Evolutionary conservation across 92 coral and sea anemone species (phyloP), one percentile per base, ranked within the genome.

Genomic region (Siderastrea siderea): DNA sequence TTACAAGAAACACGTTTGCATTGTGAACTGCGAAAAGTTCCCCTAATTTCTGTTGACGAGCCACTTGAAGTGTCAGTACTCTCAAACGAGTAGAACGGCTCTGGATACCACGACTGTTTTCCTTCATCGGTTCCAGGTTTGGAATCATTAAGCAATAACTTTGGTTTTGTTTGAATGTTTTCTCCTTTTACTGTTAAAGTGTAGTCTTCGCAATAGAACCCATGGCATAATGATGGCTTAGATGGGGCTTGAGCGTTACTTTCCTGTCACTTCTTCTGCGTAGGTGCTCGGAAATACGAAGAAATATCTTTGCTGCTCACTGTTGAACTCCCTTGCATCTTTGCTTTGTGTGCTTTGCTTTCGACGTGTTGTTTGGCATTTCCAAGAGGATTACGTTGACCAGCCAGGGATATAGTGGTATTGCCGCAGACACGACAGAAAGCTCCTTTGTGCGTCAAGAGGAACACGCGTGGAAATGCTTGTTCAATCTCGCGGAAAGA

Each of bases 61-160:
- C 53, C 68, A 54, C 71, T 72, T 8, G 79, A 57, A 71, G 50
- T 47, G 79, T 71, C 80, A 83, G 67, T 81, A 8, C 17, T 79
- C 48, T 8, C 26, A 72, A 78, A 65, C 19, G 46, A 15, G 79
- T 69, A 74, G 81, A 49, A 46, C 12, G 82, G 88, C 74, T 90
- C 90, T 52, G 87, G 90, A 85, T 84, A 85, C 93, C 93, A 79
- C 47, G 77, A 71, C 48, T 71, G 67, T 63, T 79, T 71, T 26
- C 90, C 93, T n/a, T 63, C 68, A 66, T 81, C 91, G 64, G 51
- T 58, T 47, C 91, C 91, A 48, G 83, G 87, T 53, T 72, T 72
- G 13, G 77, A 58, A 73, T 81, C 87, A 73, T 63, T 81, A 12
- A 81, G 55, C 65, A 88, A 70, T 43, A 81, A 68, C 69, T 51